Conservation (phyloP, 1,140 invertebrate species). For the Parapsyche elsis region DNA sequence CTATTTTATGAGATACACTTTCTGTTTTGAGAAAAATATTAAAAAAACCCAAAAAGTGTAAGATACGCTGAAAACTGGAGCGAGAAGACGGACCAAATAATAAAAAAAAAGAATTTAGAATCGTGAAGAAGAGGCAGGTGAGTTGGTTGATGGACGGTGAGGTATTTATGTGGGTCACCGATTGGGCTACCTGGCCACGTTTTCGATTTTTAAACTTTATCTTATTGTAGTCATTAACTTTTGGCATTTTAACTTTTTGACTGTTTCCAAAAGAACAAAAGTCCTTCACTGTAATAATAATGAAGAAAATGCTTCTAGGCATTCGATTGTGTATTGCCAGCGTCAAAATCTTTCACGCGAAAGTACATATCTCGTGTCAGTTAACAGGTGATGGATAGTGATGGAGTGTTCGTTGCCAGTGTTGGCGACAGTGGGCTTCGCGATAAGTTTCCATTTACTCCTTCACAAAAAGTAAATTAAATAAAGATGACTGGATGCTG, state of each 20-base stretch:
- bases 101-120: conserved; percentile 1
- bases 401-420: conserved; percentile 15
- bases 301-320: too few relatives aligned
- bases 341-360: conserved; percentile 8
- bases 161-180: conserved; percentile 27
- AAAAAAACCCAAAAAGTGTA: too few relatives aligned
- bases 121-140: neutral
- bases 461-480: neutral
- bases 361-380: conserved; percentile 19
- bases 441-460: neutral
- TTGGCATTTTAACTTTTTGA: too few relatives aligned
- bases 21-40: too few relatives aligned
- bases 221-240: too few relatives aligned
- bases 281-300: too few relatives aligned
- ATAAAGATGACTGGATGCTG: too few relatives aligned
- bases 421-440: neutral
- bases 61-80: neutral
- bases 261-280: too few relatives aligned
- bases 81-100: neutral
- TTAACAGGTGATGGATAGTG: conserved; percentile 18
- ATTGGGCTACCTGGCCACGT: conserved; percentile 6
- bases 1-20: too few relatives aligned
- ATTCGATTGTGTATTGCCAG: neutral
- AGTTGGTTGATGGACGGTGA: conserved; percentile 6
- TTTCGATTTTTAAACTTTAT: neutral